These are phyloP conservation scores for Drosophila merina DNA, from an alignment of 2,888 invertebrate genomes.

Conservation along the genomic window DNA sequence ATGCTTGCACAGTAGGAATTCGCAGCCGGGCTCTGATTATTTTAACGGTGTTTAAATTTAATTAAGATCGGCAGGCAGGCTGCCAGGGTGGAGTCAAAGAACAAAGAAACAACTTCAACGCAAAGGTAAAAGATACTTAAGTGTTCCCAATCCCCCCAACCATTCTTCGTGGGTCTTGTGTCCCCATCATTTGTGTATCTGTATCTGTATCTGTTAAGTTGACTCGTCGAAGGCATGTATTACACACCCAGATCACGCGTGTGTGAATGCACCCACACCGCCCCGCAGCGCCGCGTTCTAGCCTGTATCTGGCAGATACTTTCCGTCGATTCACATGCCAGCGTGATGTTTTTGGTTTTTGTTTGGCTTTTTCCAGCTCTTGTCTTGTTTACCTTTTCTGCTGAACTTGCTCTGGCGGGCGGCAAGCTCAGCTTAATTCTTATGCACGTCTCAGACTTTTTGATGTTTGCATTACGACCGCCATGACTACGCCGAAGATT, in stretches of 20 bases:
- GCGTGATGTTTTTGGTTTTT: constrained; percentile 32
- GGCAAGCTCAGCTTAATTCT: constrained; percentile 65
- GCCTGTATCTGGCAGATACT: constrained; percentile 40
- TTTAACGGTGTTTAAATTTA: constrained; percentile 72
- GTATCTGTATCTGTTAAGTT: constrained; percentile 33
- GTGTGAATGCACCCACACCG: constrained; percentile 66
- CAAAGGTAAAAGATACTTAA: constrained; percentile 39
- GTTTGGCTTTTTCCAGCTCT: constrained; percentile 35
- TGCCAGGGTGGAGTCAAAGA: constrained; percentile 37
- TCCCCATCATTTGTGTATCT: constrained; percentile 20
- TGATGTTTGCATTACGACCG: constrained; percentile 37
- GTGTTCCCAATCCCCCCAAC: constrained; percentile 7
- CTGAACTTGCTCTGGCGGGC: constrained; percentile 45
- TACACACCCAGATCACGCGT: constrained; percentile 67
- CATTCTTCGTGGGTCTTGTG: constrained; percentile 5
- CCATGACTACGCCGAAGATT: constrained; percentile 36
- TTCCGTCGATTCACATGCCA: constrained; percentile 26
- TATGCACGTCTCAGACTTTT: constrained; percentile 60
- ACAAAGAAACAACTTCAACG: constrained; percentile 57
- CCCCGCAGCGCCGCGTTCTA: constrained; percentile 9
- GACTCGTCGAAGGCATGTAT: constrained; percentile 60
- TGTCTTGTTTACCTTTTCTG: constrained; percentile 53
- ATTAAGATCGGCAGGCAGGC: constrained; percentile 55
- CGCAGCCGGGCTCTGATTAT: constrained; percentile 51
- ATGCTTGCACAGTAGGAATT: constrained; percentile 39